A percentile compares a stretch with the other conserved stretches of the same genome.
Conservation (phyloP, 92 coral and sea anemone genomes). For the Heliopora coerulea region DNA sequence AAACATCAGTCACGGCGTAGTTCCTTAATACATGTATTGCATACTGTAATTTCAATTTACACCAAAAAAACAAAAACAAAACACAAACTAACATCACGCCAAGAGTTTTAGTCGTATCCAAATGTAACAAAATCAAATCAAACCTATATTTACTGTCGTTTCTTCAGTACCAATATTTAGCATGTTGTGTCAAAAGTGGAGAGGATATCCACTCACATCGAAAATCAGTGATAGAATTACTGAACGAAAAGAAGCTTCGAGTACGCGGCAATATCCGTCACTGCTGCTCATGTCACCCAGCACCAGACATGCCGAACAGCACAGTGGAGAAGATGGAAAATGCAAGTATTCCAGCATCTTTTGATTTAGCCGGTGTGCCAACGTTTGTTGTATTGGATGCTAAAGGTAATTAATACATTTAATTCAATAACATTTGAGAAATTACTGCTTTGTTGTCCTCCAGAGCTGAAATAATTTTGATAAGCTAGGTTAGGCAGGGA, state of each 20-base stretch:
- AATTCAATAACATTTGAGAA: no score
- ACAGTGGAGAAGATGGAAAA: conserved; percentile 53
- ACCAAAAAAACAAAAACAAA: no score
- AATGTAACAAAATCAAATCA: no score
- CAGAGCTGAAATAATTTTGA: no score
- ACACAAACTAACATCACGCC: no score
- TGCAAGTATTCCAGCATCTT: conserved; percentile 43
- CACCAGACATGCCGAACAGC: conserved; percentile 54
- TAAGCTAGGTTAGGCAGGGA: no score
- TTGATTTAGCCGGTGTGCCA: conserved; percentile 88
- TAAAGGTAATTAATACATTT: conserved; percentile 51
- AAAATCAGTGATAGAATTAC: conserved; percentile 59
- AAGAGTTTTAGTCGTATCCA: no score
- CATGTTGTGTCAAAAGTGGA: conserved; percentile 84
- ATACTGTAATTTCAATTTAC: no score
- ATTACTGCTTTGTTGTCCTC: no score
- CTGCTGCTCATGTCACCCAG: conserved; percentile 77
- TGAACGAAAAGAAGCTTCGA: conserved; percentile 55
- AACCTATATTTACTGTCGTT: neutral
- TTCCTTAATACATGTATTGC: no score
- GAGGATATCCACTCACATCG: conserved; percentile 64
- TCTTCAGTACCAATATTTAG: conserved; percentile 59
- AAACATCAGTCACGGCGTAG: no score
- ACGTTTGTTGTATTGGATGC: conserved; percentile 65
- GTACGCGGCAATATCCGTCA: conserved; percentile 58